These are phyloP conservation scores for Ctenomys sociabilis DNA, from an alignment of 2,113 vertebrate genomes.

Conservation along the genomic window DNA sequence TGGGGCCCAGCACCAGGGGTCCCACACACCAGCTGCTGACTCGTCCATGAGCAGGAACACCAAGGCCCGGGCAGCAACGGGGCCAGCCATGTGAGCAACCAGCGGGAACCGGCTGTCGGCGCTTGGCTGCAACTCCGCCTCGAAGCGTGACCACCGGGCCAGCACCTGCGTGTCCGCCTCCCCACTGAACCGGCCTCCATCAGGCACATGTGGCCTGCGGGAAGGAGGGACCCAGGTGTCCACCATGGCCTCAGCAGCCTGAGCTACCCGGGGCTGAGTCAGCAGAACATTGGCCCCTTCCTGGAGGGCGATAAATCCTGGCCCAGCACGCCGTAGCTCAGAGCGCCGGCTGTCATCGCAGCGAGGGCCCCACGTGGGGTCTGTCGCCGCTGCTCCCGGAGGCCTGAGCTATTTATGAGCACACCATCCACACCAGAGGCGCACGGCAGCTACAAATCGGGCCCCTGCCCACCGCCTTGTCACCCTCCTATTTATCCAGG, in stretches of 20 bases:
- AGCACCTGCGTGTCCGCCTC: rapidly evolving
- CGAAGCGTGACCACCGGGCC: rapidly evolving
- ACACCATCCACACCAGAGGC: neutral
- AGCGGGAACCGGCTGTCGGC: neutral
- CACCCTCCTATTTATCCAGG: neutral
- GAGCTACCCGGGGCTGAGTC: neutral
- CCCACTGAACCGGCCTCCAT: neutral
- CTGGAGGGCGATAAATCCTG: rapidly evolving
- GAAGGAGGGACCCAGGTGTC: neutral
- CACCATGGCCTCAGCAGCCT: neutral
- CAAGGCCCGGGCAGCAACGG: rapidly evolving
- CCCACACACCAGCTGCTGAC: rapidly evolving
- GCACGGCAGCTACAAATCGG: rapidly evolving
- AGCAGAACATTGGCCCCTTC: neutral
- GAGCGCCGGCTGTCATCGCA: neutral
- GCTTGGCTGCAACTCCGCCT: neutral
- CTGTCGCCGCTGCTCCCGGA: rapidly evolving
- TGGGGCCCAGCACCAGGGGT: neutral
- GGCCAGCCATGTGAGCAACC: rapidly evolving
- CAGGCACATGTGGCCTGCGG: neutral
- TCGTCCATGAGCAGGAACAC: neutral
- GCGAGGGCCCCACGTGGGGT: neutral
- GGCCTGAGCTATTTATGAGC: neutral
- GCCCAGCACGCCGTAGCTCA: neutral
- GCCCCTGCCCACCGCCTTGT: neutral